These are phyloP conservation scores for Crossaster papposus DNA, from an alignment of 53 echinoderm and acorn worm genomes.

Conservation along the genomic window DNA sequence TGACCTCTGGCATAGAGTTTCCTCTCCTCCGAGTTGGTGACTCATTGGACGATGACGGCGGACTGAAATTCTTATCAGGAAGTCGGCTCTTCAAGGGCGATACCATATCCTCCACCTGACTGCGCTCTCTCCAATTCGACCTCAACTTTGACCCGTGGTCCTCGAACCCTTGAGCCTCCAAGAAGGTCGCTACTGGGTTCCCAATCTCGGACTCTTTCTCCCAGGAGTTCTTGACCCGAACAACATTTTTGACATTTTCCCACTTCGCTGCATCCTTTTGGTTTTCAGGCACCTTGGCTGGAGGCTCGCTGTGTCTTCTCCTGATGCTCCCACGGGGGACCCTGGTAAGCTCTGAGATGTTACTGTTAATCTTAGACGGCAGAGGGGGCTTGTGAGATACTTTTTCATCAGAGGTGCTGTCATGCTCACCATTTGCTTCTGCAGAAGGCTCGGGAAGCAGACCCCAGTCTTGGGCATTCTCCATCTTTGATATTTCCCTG, in stretches of 20 bases:
- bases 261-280: neutral
- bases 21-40: conserved; percentile 43
- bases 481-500: neutral
- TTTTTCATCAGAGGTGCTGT: neutral
- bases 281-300: neutral
- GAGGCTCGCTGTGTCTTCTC: conserved; percentile 60
- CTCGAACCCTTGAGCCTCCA: neutral
- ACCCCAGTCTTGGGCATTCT: neutral
- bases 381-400: conserved; percentile 42
- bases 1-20: conserved; percentile 33
- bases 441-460: neutral
- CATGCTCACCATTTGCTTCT: neutral
- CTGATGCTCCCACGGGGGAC: conserved; percentile 55
- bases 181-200: conserved; percentile 25
- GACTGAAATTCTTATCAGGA: conserved; percentile 71
- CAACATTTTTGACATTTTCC: neutral
- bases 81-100: conserved; percentile 70
- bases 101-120: conserved; percentile 43
- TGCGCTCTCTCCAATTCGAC: conserved; percentile 34
- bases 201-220: neutral
- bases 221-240: conserved; percentile 36
- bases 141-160: conserved; percentile 32
- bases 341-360: conserved; percentile 36
- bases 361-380: neutral
- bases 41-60: conserved; percentile 53